A percentile compares a stretch with the other conserved stretches of the same genome.
Evolutionary conservation across 2,797 vertebrate genomes (phyloP).

Genomic region (Ataeniobius toweri): DNA sequence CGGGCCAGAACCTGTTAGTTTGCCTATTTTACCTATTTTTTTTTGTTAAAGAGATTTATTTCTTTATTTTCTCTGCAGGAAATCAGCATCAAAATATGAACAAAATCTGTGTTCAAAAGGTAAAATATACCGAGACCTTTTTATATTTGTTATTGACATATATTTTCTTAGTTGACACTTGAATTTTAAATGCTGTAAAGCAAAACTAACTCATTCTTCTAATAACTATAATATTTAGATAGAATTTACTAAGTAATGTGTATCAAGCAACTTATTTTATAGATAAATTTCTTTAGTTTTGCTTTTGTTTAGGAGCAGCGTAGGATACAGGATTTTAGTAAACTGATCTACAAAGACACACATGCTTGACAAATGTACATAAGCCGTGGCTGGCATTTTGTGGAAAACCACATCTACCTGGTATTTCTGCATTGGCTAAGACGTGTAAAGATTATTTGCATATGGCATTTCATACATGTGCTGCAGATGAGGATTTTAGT

Average conservation of each 20-base stretch:
- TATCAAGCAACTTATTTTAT: not conserved
- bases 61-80: slow-evolving; percentile 11
- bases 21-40: slow-evolving; percentile 56
- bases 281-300: not conserved
- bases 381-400: not conserved
- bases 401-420: slow-evolving; percentile 27
- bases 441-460: slow-evolving; percentile 38
- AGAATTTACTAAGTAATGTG: not conserved
- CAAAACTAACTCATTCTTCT: too few species aligned
- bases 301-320: slow-evolving; percentile 23
- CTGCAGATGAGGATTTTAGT: slow-evolving; percentile 58
- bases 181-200: too few species aligned
- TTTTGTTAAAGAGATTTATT: slow-evolving; percentile 27
- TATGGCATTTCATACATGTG: slow-evolving; percentile 51
- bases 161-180: not conserved
- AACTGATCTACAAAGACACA: slow-evolving; percentile 28
- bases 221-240: too few species aligned
- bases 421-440: slow-evolving; percentile 29
- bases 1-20: slow-evolving; percentile 77
- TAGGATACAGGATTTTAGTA: slow-evolving; percentile 29
- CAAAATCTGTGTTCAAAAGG: not conserved
- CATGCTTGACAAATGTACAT: slow-evolving; percentile 21
- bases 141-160: slow-evolving; percentile 2
- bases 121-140: not conserved
- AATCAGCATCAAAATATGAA: not conserved